Evolutionary conservation across 2,888 invertebrate genomes (phyloP).

Genomic region (Buathra laborator): DNA sequence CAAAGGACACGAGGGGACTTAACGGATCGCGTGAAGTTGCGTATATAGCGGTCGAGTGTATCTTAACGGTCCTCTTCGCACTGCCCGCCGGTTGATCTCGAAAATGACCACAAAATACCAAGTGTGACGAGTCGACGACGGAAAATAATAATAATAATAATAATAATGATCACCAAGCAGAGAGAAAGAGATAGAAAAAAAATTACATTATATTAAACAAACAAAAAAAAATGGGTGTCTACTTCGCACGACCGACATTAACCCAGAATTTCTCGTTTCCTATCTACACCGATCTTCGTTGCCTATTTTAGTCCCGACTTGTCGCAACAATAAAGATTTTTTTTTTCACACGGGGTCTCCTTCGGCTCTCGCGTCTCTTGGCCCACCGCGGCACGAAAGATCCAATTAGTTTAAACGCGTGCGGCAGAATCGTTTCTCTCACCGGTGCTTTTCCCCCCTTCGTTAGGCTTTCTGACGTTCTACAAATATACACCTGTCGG

Average conservation of each 20-base stretch:
- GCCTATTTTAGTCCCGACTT: slow-evolving; percentile 12
- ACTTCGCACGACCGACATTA: slow-evolving; percentile 71
- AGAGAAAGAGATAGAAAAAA: background rate
- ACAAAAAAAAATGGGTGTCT: slow-evolving; percentile 47
- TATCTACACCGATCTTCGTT: slow-evolving; percentile 50
- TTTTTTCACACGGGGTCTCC: slow-evolving; percentile 47
- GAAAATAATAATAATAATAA: slow-evolving; percentile 7
- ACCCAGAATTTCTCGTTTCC: slow-evolving; percentile 71
- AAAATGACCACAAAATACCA: slow-evolving; percentile 21
- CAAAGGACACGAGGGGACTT: slow-evolving; percentile 30
- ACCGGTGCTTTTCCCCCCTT: background rate
- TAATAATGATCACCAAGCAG: slow-evolving; percentile 5
- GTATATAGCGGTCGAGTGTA: background rate
- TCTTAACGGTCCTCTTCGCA: slow-evolving; percentile 10
- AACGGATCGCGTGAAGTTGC: slow-evolving; percentile 7
- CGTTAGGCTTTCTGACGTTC: slow-evolving; percentile 3
- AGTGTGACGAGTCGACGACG: slow-evolving; percentile 22
- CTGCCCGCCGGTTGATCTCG: background rate
- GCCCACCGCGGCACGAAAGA: slow-evolving; percentile 36
- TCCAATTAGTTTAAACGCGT: slow-evolving; percentile 42
- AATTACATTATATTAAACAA: slow-evolving; percentile 16
- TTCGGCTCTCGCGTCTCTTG: slow-evolving; percentile 5
- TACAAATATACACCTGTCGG: slow-evolving; percentile 10
- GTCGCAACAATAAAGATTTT: slow-evolving; percentile 51
- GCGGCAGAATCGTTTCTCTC: slow-evolving; percentile 16